Evolutionary conservation across 2,888 invertebrate genomes (phyloP).

Genomic region (Pseudeuparius sepicola): DNA sequence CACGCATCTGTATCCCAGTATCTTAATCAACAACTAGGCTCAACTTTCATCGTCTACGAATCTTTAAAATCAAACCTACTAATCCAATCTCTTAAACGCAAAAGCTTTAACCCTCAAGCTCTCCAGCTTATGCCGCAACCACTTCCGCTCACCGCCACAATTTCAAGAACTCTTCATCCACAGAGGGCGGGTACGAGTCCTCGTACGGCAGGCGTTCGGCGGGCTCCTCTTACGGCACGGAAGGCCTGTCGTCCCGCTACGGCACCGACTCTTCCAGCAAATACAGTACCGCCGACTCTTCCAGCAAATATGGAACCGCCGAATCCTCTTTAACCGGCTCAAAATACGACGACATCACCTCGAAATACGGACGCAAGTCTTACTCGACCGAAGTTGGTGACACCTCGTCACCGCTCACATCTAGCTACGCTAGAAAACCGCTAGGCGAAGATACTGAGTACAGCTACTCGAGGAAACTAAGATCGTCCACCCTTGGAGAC

Average conservation of each 20-base stretch:
- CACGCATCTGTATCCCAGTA: too few species aligned
- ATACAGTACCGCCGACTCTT: constrained; percentile 21
- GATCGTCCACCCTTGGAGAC: constrained; percentile 19
- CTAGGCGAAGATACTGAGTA: constrained; percentile 21
- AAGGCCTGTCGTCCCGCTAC: constrained; percentile 29
- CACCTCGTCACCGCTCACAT: constrained; percentile 21
- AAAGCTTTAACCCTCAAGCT: too few species aligned
- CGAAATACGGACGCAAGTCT: constrained; percentile 25
- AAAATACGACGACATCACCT: constrained; percentile 26
- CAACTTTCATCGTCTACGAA: too few species aligned
- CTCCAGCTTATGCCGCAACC: too few species aligned
- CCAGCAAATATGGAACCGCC: constrained; percentile 20
- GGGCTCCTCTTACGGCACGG: constrained; percentile 29
- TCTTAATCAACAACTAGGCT: too few species aligned
- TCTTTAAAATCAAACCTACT: too few species aligned
- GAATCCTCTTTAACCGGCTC: constrained; percentile 22
- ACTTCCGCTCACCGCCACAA: not conserved
- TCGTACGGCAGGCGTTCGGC: constrained; percentile 32
- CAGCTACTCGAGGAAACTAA: constrained; percentile 22
- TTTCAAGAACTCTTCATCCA: constrained; percentile 22
- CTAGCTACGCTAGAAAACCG: constrained; percentile 25
- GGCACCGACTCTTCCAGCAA: constrained; percentile 18
- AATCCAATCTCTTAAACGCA: too few species aligned
- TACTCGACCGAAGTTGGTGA: constrained; percentile 19
- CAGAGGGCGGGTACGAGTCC: constrained; percentile 35